phyloP scores from a whole-genome alignment of 2,113 vertebrate species.

The Camelus dromedarius region DNA sequence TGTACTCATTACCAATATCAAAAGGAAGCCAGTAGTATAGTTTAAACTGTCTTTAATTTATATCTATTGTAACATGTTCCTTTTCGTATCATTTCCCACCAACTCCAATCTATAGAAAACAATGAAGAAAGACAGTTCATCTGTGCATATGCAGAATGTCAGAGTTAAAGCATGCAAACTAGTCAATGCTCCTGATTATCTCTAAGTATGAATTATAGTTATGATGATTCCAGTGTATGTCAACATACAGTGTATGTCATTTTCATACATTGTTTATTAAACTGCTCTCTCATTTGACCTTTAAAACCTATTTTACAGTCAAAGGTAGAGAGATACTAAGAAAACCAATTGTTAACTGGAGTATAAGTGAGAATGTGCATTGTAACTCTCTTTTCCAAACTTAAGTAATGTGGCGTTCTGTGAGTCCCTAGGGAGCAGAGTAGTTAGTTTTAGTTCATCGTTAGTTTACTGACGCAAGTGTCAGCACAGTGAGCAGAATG shows the following conservation, averaged over 20 bases:
- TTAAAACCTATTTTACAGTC: not conserved
- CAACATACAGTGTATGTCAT: too few species aligned
- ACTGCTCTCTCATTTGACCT: not conserved
- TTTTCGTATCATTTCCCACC: not conserved
- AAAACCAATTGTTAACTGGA: not conserved
- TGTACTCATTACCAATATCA: not conserved
- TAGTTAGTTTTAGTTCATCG: not conserved
- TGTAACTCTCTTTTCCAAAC: not conserved
- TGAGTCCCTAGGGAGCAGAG: not conserved
- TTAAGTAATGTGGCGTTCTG: not conserved
- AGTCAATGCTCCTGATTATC: not conserved
- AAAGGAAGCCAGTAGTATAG: not conserved
- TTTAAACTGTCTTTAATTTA: conserved; percentile 23
- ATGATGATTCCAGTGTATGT: not conserved
- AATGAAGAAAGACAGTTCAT: not conserved
- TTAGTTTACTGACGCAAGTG: not conserved
- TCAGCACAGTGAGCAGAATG: not conserved
- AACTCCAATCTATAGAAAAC: not conserved
- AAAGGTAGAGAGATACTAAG: not conserved
- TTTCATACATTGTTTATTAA: not conserved
- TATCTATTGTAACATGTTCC: not conserved
- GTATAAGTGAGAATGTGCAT: not conserved
- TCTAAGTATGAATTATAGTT: conserved; percentile 24
- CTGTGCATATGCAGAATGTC: not conserved
- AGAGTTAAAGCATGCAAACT: not conserved